phyloP scores from a whole-genome alignment of 64 coral and sea anemone genomes.

The Anthopleura sola region DNA sequence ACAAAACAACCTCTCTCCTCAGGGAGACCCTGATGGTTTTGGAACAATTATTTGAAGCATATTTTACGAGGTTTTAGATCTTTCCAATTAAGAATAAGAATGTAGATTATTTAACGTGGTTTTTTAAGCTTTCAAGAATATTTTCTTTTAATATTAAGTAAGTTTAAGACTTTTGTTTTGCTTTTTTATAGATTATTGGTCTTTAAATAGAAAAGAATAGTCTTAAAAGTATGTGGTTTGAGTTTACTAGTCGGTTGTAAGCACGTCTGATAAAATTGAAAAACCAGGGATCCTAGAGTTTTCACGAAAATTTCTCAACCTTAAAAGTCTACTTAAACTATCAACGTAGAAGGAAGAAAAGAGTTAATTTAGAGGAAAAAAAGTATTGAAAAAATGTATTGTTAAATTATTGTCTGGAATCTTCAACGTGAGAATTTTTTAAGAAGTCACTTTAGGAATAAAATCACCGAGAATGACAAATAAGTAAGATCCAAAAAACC shows the following conservation, averaged over 20 bases:
- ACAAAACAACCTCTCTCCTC: not conserved
- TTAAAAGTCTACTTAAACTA: not conserved
- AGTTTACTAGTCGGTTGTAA: not conserved
- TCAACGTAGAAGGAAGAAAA: not conserved
- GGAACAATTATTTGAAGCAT: not conserved
- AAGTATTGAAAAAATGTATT: not conserved
- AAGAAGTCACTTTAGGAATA: not conserved
- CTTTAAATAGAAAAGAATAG: slow-evolving; percentile 2
- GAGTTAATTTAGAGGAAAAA: not conserved
- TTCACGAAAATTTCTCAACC: not conserved
- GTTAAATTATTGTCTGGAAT: not conserved
- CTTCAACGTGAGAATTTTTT: not conserved
- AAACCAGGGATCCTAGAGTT: not conserved
- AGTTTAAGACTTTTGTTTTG: slow-evolving; percentile 2
- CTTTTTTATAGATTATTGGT: not conserved
- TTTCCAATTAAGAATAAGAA: not conserved
- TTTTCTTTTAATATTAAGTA: slow-evolving; percentile 13
- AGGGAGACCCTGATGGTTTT: not conserved
- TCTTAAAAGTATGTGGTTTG: not conserved
- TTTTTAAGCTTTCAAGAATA: slow-evolving; percentile 1
- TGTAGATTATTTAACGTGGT: not conserved
- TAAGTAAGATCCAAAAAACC: not conserved
- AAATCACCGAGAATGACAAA: not conserved
- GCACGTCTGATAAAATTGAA: not conserved
- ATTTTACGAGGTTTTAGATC: not conserved